Percentiles rank a stretch among this genome's conserved stretches.
Conservation (phyloP, 2,113 vertebrate species). For the Aix galericulata region DNA sequence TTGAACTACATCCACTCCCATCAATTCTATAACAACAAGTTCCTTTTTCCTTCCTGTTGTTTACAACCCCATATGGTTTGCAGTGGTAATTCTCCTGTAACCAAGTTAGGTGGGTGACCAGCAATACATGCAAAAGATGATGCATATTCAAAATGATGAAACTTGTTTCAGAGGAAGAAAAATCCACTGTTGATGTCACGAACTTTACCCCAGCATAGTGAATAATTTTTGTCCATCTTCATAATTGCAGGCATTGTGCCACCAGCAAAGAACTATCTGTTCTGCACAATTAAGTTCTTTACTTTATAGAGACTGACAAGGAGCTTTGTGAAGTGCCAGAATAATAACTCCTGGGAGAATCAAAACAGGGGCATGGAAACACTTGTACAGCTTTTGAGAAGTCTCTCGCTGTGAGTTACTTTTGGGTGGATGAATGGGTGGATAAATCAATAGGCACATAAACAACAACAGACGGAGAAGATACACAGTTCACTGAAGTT, state of each 20-base stretch:
- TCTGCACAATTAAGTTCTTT: conserved; percentile 39
- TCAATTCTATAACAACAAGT: background rate
- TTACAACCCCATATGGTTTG: background rate
- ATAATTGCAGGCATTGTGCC: background rate
- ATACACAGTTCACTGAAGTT: conserved; percentile 38
- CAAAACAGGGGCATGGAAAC: background rate
- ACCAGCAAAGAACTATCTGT: background rate
- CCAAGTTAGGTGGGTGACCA: background rate
- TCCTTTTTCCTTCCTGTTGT: background rate
- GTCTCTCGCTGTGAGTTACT: background rate
- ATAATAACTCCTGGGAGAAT: conserved; percentile 10
- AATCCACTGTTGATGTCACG: background rate
- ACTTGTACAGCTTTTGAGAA: background rate
- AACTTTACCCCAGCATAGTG: background rate
- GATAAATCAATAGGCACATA: conserved; percentile 26
- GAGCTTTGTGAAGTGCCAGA: conserved; percentile 17
- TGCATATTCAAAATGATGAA: background rate
- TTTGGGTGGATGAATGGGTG: background rate
- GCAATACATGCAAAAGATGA: background rate
- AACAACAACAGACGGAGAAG: conserved; percentile 33
- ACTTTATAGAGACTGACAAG: conserved; percentile 7
- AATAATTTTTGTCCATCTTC: background rate
- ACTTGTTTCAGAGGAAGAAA: background rate
- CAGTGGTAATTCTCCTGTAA: background rate
- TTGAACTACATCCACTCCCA: background rate